These are phyloP conservation scores for Silvanus unidentatus DNA, from an alignment of 2,888 invertebrate genomes.

Conservation along the genomic window DNA sequence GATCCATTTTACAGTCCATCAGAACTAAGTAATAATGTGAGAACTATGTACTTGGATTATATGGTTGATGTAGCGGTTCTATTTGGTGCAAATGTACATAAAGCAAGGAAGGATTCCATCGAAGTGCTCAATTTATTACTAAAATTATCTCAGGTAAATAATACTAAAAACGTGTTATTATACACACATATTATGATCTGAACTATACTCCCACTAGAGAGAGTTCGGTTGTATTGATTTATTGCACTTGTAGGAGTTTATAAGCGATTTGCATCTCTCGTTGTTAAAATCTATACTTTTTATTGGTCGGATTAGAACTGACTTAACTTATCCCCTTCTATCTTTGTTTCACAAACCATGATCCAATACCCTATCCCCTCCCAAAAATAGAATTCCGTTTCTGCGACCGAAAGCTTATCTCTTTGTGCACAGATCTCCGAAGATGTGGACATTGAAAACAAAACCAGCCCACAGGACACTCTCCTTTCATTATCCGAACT, in stretches of 20 bases:
- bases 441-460: constrained; percentile 22
- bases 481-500: constrained; percentile 44
- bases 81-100: constrained; percentile 31
- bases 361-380: neutral
- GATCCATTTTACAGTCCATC: constrained; percentile 25
- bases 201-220: no score
- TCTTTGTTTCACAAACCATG: neutral
- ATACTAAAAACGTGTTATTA: neutral
- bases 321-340: neutral
- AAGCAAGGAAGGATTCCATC: constrained; percentile 32
- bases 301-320: no score
- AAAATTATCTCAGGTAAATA: constrained; percentile 34
- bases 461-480: constrained; percentile 22
- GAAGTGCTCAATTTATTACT: constrained; percentile 36
- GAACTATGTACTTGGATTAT: constrained; percentile 31
- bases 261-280: no score
- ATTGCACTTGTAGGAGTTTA: no score
- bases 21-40: constrained; percentile 26
- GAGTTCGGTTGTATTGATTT: no score
- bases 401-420: neutral
- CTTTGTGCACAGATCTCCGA: constrained; percentile 29
- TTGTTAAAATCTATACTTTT: no score
- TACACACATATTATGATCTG: no score
- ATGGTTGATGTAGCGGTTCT: constrained; percentile 36
- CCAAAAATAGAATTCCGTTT: neutral